Percentiles rank a stretch among this genome's conserved stretches.
Conservation (phyloP, 2,888 invertebrate genomes). For the Agrilus mali region DNA sequence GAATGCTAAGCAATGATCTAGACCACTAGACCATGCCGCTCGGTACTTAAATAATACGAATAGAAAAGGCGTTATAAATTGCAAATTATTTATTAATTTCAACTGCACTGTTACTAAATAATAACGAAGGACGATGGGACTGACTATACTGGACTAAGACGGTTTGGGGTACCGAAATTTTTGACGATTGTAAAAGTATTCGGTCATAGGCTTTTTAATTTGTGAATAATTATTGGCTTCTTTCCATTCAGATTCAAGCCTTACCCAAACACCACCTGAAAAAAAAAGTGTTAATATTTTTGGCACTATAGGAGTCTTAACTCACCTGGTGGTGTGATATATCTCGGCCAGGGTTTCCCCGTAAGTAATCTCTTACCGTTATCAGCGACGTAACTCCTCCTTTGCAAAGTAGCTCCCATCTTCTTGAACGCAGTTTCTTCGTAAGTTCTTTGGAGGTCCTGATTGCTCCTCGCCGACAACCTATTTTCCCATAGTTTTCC, state of each 20-base stretch:
- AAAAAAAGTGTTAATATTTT: slow-evolving; percentile 10
- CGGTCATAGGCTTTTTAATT: neutral
- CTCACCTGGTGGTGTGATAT: slow-evolving; percentile 26
- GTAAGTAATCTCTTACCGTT: slow-evolving; percentile 11
- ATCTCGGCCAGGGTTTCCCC: slow-evolving; percentile 28
- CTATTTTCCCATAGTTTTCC: slow-evolving; percentile 64
- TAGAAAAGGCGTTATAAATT: too few species aligned
- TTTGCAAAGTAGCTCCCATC: slow-evolving; percentile 49
- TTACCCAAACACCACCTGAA: slow-evolving; percentile 59
- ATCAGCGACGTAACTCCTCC: slow-evolving; percentile 23
- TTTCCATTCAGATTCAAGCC: slow-evolving; percentile 66
- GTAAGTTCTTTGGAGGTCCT: slow-evolving; percentile 74
- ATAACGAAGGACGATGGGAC: too few species aligned
- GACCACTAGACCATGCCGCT: too few species aligned
- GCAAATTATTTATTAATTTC: too few species aligned
- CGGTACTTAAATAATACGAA: too few species aligned
- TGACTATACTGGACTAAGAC: too few species aligned
- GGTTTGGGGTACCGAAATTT: too few species aligned
- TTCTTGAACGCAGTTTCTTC: slow-evolving; percentile 65
- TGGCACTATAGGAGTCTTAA: neutral
- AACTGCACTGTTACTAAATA: too few species aligned
- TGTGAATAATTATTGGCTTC: slow-evolving; percentile 30
- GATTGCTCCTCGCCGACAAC: slow-evolving; percentile 70
- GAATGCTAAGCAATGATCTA: too few species aligned
- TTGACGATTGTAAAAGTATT: too few species aligned